Evolutionary conservation across 1,140 invertebrate genomes (phyloP), one percentile per base, ranked within the genome.

Genomic region (Atta texana): DNA sequence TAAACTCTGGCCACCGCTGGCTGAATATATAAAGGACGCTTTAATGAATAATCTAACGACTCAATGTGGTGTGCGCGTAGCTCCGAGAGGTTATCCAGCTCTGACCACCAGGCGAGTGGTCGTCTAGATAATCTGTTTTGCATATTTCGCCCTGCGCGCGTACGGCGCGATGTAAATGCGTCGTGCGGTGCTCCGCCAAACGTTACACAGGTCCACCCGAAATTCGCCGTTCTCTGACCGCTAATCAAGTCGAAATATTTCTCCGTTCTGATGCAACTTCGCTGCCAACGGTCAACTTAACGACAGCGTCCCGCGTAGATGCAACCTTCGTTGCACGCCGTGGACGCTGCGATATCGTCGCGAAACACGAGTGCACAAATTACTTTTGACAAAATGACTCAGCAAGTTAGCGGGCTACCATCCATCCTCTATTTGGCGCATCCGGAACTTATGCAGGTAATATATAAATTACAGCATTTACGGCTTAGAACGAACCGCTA

Each of bases 1-100:
- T 92, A 92, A 92, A 92, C 89, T 92, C 89, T 44, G 88, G 90
- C 88, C 69, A 89, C 87, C 85, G 77, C 31, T 76, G 77, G 55
- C 53, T 87, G 86, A 84, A 89, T 88, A 87, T 76, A 88, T 55
- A 80, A 89, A 90, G 89, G 90, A 88, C 82, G 88, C 77, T 93
- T 93, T 92, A 93, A 92, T 93, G 92, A 93, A 93, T 93, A 93
- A 93, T 93, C 92, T 93, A 92, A 91, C 91, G 91, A 92, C 89
- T 91, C 85, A 84, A 81, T 63, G 64, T 39, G 87, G 87, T 90
- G 61, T 64, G 55, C 57, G 53, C 74, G 57, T 57, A 71, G 78
- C 59, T 55, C n/a, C 24, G 77, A 51, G 76, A 44, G 28, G 3
- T 57, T 81, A 49, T 89, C 87, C 21, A 55, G 86, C 82, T 28